Evolutionary conservation across 2,797 vertebrate genomes (phyloP).

Genomic region (Dallia pectoralis): DNA sequence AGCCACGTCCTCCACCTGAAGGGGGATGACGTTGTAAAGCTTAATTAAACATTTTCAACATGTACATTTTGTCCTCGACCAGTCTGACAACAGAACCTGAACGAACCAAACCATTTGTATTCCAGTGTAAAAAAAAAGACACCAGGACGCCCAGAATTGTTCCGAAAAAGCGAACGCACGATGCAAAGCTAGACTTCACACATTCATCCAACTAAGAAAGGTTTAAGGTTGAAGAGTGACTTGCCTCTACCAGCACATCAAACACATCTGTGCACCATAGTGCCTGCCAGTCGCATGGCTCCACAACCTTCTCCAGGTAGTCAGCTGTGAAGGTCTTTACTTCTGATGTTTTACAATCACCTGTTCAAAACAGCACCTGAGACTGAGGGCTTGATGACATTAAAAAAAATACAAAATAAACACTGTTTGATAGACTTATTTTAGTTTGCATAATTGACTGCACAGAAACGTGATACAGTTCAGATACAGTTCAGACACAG

Average conservation of each 20-base stretch:
- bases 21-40: neutral
- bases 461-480: no score
- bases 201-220: neutral
- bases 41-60: neutral
- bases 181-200: neutral
- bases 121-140: neutral
- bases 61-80: no score
- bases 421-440: no score
- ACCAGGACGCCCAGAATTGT: neutral
- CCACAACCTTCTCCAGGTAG: conserved; percentile 90
- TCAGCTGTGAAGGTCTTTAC: conserved; percentile 86
- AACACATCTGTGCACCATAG: conserved; percentile 88
- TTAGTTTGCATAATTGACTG: no score
- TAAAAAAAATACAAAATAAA: no score
- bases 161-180: neutral
- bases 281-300: conserved; percentile 88
- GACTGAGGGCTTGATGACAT: neutral
- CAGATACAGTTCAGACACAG: no score
- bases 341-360: conserved; percentile 94
- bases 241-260: conserved; percentile 88
- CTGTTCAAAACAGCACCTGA: conserved; percentile 59
- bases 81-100: neutral
- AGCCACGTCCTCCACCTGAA: conserved; percentile 83
- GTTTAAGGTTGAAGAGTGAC: conserved; percentile 16
- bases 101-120: neutral